Conservation (phyloP, 2,888 invertebrate species). For the Girardia tigrina region DNA sequence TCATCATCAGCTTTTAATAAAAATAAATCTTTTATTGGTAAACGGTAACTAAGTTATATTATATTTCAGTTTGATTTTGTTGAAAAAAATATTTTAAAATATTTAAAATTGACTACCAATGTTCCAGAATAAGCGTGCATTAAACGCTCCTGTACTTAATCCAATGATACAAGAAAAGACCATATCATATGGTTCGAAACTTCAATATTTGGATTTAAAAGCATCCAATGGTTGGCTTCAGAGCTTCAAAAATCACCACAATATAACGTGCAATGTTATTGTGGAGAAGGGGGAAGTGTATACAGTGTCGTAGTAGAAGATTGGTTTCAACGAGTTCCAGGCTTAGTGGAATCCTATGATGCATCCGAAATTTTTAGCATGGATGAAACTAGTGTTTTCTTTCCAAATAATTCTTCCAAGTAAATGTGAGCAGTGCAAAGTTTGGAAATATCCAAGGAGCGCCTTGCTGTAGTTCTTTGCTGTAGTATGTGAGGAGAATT, state of each 20-base stretch:
- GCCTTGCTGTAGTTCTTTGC: neutral
- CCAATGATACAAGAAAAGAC: no score
- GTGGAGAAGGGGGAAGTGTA: neutral
- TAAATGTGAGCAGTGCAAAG: neutral
- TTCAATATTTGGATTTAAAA: neutral
- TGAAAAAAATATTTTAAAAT: no score
- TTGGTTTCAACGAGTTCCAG: neutral
- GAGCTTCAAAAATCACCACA: no score
- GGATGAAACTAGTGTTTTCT: neutral
- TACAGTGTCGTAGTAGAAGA: neutral
- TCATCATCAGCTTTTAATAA: no score
- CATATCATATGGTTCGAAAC: neutral
- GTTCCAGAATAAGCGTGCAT: no score
- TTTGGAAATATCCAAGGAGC: neutral
- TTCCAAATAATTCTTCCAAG: neutral
- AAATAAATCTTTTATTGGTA: no score
- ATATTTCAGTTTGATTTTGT: no score
- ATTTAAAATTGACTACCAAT: no score
- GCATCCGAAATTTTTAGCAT: neutral
- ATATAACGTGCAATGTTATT: neutral
- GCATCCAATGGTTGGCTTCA: neutral
- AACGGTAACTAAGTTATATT: no score
- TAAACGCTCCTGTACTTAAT: no score
- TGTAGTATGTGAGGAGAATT: neutral
- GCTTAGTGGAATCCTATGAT: neutral